These are phyloP conservation scores for Perca schrenkii DNA, from an alignment of 2,113 vertebrate species.

Conservation along the genomic window DNA sequence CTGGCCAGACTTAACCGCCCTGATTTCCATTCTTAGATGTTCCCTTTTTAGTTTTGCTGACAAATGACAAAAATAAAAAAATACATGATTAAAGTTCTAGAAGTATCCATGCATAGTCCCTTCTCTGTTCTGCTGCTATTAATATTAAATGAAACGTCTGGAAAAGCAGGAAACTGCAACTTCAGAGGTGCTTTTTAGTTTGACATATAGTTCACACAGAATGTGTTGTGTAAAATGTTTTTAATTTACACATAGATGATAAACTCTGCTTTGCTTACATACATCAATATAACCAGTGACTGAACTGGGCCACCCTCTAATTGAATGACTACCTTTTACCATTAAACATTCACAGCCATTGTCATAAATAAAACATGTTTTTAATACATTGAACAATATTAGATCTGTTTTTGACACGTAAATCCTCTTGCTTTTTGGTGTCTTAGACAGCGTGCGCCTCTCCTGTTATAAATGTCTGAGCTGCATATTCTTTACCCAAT, in stretches of 20 bases:
- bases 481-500: not conserved
- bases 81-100: constrained; percentile 25
- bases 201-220: constrained; percentile 7
- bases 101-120: not conserved
- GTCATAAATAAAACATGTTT: not conserved
- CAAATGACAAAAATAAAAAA: constrained; percentile 36
- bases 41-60: constrained; percentile 59
- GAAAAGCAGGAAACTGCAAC: constrained; percentile 4
- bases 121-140: constrained; percentile 27
- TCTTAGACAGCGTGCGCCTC: not conserved
- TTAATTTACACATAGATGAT: not conserved
- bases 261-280: constrained; percentile 2
- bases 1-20: constrained; percentile 26
- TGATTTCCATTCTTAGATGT: constrained; percentile 54
- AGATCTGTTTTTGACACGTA: not conserved
- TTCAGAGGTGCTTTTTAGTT: constrained; percentile 18
- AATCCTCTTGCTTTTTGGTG: not conserved
- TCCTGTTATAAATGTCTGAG: not conserved
- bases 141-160: constrained; percentile 29
- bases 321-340: not conserved
- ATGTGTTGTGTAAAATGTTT: not conserved
- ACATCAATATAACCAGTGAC: not conserved
- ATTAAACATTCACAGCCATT: not conserved
- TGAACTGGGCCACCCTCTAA: not conserved
- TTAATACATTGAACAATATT: not conserved